phyloP scores from a whole-genome alignment of 2,888 invertebrate genomes.

The Lobophora halterata region DNA sequence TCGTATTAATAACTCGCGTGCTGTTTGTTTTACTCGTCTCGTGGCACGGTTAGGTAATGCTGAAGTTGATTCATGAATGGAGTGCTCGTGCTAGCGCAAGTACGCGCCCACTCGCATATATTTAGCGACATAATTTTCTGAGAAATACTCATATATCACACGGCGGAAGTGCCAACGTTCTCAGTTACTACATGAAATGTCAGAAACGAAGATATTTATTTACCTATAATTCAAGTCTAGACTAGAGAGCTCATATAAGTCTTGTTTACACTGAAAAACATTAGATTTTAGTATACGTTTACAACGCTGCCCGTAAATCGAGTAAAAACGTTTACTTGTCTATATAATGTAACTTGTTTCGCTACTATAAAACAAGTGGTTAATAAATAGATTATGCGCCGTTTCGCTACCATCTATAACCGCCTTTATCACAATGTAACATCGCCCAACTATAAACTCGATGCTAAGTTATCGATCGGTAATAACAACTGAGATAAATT shows the following conservation, averaged over 20 bases:
- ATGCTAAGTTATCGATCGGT: slow-evolving; percentile 33
- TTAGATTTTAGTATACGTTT: no score
- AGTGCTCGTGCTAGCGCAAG: slow-evolving; percentile 51
- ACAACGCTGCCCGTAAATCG: no score
- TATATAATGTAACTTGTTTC: slow-evolving; percentile 12
- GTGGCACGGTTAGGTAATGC: slow-evolving; percentile 71
- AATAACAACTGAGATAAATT: slow-evolving; percentile 48
- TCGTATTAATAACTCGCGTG: slow-evolving; percentile 75
- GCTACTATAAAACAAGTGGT: slow-evolving; percentile 16
- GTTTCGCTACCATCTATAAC: slow-evolving; percentile 21
- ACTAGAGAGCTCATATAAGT: neutral
- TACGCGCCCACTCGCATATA: slow-evolving; percentile 61
- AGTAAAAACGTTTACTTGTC: no score
- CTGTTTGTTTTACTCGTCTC: slow-evolving; percentile 71
- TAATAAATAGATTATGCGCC: slow-evolving; percentile 15
- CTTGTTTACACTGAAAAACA: slow-evolving; percentile 1
- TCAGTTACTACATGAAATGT: slow-evolving; percentile 48
- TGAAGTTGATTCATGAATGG: slow-evolving; percentile 80
- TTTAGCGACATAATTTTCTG: slow-evolving; percentile 72
- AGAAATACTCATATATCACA: slow-evolving; percentile 59
- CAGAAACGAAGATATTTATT: slow-evolving; percentile 17
- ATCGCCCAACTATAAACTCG: slow-evolving; percentile 28
- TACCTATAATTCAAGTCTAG: neutral
- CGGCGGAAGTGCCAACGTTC: slow-evolving; percentile 65
- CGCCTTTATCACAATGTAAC: slow-evolving; percentile 20